Evolutionary conservation across 2,113 vertebrate species (phyloP).

Genomic region (Aramus guarauna): DNA sequence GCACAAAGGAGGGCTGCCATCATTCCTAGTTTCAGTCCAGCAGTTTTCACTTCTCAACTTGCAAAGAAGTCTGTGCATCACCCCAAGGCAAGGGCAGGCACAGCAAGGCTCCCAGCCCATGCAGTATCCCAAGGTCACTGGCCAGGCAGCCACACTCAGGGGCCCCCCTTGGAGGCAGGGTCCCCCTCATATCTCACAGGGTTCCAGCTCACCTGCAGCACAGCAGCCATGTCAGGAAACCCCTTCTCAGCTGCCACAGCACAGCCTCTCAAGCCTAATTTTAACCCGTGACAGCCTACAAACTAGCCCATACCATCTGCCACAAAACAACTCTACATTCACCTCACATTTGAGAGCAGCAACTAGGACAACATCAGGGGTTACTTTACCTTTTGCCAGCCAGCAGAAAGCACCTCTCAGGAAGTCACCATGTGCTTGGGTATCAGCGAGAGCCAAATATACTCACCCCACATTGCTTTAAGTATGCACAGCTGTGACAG

Average conservation of each 20-base stretch:
- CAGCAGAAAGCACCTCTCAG: not conserved
- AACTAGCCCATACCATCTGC: not conserved
- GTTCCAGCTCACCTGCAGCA: not conserved
- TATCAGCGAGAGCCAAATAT: fast-evolving
- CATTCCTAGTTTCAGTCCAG: not conserved
- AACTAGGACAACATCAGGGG: fast-evolving
- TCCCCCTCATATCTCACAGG: fast-evolving
- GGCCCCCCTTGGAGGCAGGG: fast-evolving
- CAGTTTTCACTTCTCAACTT: not conserved
- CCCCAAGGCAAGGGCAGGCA: not conserved
- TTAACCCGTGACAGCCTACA: fast-evolving
- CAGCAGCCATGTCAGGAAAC: fast-evolving
- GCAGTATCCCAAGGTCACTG: fast-evolving
- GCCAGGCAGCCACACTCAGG: fast-evolving
- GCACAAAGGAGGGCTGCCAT: not conserved
- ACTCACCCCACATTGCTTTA: fast-evolving
- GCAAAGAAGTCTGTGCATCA: not conserved
- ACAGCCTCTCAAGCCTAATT: not conserved
- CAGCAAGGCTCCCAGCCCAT: not conserved
- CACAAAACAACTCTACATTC: fast-evolving
- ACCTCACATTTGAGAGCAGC: fast-evolving
- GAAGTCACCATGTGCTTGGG: fast-evolving
- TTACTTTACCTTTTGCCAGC: not conserved
- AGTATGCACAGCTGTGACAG: not conserved
- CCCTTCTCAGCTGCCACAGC: not conserved